Conservation (phyloP, 2,113 vertebrate species). For the Microcebus ravelobensis region DNA sequence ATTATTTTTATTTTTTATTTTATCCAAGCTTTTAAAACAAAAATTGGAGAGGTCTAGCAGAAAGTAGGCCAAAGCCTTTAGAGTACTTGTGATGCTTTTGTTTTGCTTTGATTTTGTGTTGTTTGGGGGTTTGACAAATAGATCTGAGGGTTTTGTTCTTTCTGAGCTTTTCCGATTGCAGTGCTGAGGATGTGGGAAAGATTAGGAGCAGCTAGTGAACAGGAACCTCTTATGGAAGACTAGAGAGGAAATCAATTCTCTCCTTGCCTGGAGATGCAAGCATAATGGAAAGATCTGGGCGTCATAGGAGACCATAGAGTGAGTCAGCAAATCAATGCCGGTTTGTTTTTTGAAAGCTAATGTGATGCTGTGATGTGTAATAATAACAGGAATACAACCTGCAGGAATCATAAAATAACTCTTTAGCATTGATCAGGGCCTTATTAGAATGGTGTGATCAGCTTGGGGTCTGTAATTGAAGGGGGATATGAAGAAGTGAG, state of each 20-base stretch:
- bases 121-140: constrained; percentile 30
- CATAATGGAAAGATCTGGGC: constrained; percentile 68
- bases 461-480: constrained; percentile 69
- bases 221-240: constrained; percentile 61
- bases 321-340: constrained; percentile 76
- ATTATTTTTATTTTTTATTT: no score
- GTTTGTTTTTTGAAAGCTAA: constrained; percentile 76
- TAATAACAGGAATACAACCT: constrained; percentile 68
- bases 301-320: constrained; percentile 69
- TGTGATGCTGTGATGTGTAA: constrained; percentile 70
- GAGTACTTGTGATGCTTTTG: constrained; percentile 50
- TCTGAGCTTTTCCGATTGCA: constrained; percentile 14
- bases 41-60: neutral
- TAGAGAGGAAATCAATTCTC: constrained; percentile 71
- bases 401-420: constrained; percentile 71
- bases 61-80: constrained; percentile 30
- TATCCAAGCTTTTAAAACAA: constrained; percentile 1
- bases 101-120: constrained; percentile 43
- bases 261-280: constrained; percentile 67
- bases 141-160: constrained; percentile 44
- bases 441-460: constrained; percentile 59
- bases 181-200: neutral
- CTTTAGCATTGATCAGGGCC: constrained; percentile 67
- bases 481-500: constrained; percentile 55
- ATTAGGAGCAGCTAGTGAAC: neutral